These are phyloP conservation scores for Sebastes baramenuke DNA, from an alignment of 2,797 vertebrate species.

Conservation along the genomic window DNA sequence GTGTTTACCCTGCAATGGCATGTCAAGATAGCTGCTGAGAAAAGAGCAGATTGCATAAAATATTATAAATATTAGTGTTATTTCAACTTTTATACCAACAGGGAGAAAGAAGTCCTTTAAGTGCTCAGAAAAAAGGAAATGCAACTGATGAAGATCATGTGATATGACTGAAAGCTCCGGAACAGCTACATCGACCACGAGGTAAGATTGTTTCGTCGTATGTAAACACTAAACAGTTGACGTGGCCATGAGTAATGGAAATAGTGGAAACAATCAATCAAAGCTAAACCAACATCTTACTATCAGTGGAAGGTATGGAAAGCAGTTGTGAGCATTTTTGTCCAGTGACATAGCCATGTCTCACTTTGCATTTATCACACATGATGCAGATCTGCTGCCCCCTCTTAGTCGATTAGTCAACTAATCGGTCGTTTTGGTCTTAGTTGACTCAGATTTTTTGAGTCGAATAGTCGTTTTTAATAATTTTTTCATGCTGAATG, in stretches of 20 bases:
- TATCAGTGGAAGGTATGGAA: neutral
- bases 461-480: too few species aligned
- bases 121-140: neutral
- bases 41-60: neutral
- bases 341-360: too few species aligned
- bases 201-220: too few species aligned
- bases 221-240: neutral
- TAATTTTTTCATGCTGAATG: too few species aligned
- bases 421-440: too few species aligned
- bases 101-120: neutral
- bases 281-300: neutral
- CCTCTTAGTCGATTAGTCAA: too few species aligned
- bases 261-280: neutral
- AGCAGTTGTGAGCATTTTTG: neutral
- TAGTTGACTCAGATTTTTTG: too few species aligned
- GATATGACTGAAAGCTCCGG: neutral
- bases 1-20: too few species aligned
- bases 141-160: neutral
- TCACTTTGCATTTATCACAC: too few species aligned
- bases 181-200: neutral
- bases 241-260: neutral
- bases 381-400: too few species aligned
- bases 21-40: too few species aligned
- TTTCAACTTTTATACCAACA: neutral
- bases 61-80: neutral